Conservation (phyloP, 2,113 vertebrate species). For the Psilopsiagon aymara region DNA sequence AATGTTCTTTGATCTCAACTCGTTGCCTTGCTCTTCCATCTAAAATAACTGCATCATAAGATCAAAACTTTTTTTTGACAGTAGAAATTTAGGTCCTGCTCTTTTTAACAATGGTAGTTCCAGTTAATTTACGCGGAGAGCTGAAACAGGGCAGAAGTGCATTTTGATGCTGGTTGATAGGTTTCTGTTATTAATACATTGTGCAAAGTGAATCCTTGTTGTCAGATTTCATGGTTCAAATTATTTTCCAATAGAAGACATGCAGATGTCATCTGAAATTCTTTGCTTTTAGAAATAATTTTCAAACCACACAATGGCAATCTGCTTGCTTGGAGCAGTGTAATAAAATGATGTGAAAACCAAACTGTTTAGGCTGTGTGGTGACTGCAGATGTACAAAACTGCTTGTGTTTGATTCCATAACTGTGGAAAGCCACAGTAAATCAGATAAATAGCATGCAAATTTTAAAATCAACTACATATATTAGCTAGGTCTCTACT, state of each 20-base stretch:
- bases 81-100: background rate
- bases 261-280: background rate
- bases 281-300: background rate
- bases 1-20: background rate
- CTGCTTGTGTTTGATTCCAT: background rate
- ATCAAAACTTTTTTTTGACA: background rate
- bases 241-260: background rate
- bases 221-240: background rate
- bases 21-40: background rate
- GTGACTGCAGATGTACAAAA: background rate
- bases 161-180: background rate
- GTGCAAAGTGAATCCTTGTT: background rate
- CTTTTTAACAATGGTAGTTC: background rate
- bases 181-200: background rate
- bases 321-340: background rate
- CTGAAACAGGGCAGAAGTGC: background rate
- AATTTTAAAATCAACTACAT: background rate
- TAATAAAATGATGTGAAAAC: background rate
- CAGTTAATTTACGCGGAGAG: background rate
- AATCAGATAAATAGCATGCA: background rate
- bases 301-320: background rate
- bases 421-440: background rate
- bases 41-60: background rate
- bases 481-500: background rate
- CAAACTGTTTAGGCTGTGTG: background rate